Percentiles rank a stretch among this genome's conserved stretches.
phyloP scores from a whole-genome alignment of 2,113 vertebrate species.

The Otus sunia region DNA sequence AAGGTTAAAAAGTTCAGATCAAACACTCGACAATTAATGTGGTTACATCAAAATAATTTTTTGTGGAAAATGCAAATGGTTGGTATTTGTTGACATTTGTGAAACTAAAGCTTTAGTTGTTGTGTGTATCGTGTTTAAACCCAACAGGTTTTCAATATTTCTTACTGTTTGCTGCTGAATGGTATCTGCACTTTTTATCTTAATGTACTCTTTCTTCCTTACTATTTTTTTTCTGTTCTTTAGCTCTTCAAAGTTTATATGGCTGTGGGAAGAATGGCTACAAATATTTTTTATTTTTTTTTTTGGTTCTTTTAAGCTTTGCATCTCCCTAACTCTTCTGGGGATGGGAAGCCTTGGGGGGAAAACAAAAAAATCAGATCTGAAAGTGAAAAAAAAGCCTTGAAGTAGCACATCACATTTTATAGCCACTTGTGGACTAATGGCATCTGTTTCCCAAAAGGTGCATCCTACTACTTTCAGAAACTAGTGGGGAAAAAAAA shows the following conservation, averaged over 20 bases:
- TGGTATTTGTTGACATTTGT: neutral
- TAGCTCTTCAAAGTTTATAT: neutral
- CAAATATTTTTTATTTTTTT: neutral
- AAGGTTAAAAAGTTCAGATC: neutral
- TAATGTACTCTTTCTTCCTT: neutral
- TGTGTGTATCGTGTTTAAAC: neutral
- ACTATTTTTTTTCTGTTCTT: neutral
- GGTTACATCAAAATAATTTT: neutral
- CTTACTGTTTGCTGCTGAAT: neutral
- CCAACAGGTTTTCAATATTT: neutral
- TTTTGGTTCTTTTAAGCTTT: neutral
- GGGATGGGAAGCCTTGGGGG: neutral
- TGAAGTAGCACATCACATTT: neutral
- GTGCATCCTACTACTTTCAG: neutral
- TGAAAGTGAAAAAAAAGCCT: neutral
- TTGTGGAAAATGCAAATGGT: neutral
- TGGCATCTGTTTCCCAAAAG: neutral
- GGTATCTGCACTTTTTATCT: neutral
- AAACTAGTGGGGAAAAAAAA: fast-evolving
- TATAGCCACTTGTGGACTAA: neutral
- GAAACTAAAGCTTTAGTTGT: neutral
- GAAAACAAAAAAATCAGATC: no score
- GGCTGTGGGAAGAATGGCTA: neutral
- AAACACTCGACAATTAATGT: neutral
- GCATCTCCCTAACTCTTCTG: neutral